Conservation (phyloP, 2,888 invertebrate genomes). For the Pinctada fucata region DNA sequence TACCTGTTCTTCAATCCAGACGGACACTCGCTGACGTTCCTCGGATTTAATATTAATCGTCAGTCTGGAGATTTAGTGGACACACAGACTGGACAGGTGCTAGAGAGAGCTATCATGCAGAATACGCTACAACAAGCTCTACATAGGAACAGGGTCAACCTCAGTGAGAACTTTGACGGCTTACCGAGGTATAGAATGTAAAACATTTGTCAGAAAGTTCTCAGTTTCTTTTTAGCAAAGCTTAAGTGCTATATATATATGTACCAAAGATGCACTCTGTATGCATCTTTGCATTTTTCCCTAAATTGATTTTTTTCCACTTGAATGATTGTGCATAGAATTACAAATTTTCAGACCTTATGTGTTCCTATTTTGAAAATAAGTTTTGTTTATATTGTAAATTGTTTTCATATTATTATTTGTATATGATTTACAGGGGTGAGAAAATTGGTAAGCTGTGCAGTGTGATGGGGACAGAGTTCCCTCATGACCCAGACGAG, state of each 20-base stretch:
- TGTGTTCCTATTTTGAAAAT: not conserved
- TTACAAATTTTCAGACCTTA: not conserved
- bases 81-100: constrained; percentile 56
- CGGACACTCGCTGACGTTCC: constrained; percentile 68
- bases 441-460: constrained; percentile 63
- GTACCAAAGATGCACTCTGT: not conserved
- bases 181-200: constrained; percentile 60
- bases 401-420: too few relatives aligned
- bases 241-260: not conserved
- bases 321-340: not conserved
- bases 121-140: constrained; percentile 60
- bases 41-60: constrained; percentile 70
- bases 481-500: constrained; percentile 66
- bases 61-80: constrained; percentile 65
- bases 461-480: constrained; percentile 65
- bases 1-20: constrained; percentile 74
- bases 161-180: constrained; percentile 69
- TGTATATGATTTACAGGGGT: constrained; percentile 39
- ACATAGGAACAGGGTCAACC: constrained; percentile 60
- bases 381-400: not conserved
- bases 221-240: not conserved
- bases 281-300: not conserved
- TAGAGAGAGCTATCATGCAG: constrained; percentile 62
- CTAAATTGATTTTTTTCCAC: not conserved
- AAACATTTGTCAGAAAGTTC: not conserved